Base-by-base conservation (phyloP, 1,140 invertebrate genomes). In the Philopotamus ludificatus region DNA sequence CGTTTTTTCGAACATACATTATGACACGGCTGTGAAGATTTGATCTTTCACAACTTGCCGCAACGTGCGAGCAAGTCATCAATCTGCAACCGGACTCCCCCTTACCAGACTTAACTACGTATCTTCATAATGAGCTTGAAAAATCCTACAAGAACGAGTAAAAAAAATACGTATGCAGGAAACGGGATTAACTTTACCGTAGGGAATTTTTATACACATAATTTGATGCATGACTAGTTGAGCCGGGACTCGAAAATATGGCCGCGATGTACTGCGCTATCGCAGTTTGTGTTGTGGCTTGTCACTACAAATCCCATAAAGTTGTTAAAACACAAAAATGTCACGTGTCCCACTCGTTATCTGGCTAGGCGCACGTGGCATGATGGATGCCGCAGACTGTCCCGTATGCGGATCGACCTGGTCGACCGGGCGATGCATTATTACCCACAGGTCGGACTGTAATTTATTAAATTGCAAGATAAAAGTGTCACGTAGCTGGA, bases 61-160 rank as follows among this genome's bases (percentile, higher is more conserved):
- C 4, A 34, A 12, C 28, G 28, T 39, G 34, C n/a, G 34, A 39
- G 34, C 34, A 16, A 12, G 18, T 16, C 44, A 47, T 47, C 44
- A 47, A 47, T 47, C 44, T 47, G 44, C 44, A 47, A 47, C 44
- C 44, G 44, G 44, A 47, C 18, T 47, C 44, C 44, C 44, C 15
- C 4, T 47, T 47, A 7, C 28, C 12, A 7, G 28, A 12, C 28
- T 34, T 7, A n/a, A n/a, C n/a, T n/a, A n/a, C n/a, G n/a, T n/a
- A n/a, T 7, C 28, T 12, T 4, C 28, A 34, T 34, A 34, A 34
- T 12, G 28, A 34, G 28, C 28, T 34, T 12, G 28, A 34, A 34
- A 34, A 34, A 34, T 7, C 12, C 4, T 34, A 34, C 12, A 34
- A 34, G n/a, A n/a, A 34, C 4, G 28, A 34, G 12, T 34, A 34